These are phyloP conservation scores for Sminthurinus signatus DNA, from an alignment of 1,140 invertebrate genomes.

Conservation along the genomic window DNA sequence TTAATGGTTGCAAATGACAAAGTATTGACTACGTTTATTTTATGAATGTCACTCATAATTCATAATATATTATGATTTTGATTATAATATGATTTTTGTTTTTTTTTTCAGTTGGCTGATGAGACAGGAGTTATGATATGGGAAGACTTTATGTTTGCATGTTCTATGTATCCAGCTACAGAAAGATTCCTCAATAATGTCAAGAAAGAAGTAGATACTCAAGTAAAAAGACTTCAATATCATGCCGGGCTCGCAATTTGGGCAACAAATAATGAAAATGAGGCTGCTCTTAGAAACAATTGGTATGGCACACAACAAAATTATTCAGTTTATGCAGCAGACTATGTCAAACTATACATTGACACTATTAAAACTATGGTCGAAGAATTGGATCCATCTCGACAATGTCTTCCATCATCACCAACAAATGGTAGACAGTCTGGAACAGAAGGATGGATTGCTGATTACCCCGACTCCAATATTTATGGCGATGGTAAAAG, in stretches of 20 bases:
- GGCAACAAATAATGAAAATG: conserved; percentile 98
- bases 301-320: conserved; percentile 59
- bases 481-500: conserved; percentile 78
- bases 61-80: too few relatives aligned
- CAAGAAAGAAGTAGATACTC: conserved; percentile 69
- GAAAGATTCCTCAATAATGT: conserved; percentile 66
- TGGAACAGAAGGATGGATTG: conserved; percentile 66
- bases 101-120: conserved; percentile 55
- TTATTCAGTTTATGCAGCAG: conserved; percentile 58
- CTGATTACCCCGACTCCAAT: conserved; percentile 66
- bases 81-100: not conserved
- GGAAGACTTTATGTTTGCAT: conserved; percentile 98
- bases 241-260: conserved; percentile 84
- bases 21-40: too few relatives aligned
- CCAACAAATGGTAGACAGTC: conserved; percentile 82
- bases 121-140: conserved; percentile 74
- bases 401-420: conserved; percentile 76
- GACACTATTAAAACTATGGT: conserved; percentile 66
- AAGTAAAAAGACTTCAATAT: conserved; percentile 73
- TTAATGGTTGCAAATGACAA: not conserved
- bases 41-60: too few relatives aligned
- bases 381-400: conserved; percentile 53
- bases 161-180: conserved; percentile 83
- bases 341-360: conserved; percentile 84
- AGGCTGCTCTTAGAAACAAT: conserved; percentile 73